Conservation (phyloP, 2,797 vertebrate genomes). For the Dicrostonyx torquatus region DNA sequence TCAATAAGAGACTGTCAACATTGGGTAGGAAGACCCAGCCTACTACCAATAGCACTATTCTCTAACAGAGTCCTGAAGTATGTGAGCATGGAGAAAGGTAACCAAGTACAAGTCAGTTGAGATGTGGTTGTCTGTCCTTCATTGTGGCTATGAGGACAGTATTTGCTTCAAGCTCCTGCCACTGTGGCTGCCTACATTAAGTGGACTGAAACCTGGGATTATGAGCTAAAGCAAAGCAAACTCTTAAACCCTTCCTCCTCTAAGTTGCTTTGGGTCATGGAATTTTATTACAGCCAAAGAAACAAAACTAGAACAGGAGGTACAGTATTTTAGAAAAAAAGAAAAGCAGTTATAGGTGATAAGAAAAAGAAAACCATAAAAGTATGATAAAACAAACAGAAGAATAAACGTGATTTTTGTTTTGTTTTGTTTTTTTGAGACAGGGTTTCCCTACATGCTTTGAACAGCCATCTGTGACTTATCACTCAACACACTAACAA, state of each 20-base stretch:
- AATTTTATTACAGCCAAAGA: not conserved
- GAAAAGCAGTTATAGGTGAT: slow-evolving; percentile 5
- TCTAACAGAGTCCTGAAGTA: not conserved
- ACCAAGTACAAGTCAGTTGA: not conserved
- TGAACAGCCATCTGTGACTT: slow-evolving; percentile 11
- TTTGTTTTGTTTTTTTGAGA: not conserved
- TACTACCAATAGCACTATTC: not conserved
- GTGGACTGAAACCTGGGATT: not conserved
- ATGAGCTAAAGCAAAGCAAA: not conserved
- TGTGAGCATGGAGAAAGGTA: not conserved
- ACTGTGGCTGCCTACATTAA: not conserved
- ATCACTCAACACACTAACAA: slow-evolving; percentile 1
- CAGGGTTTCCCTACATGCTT: not conserved
- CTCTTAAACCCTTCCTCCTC: not conserved
- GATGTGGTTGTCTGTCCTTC: not conserved
- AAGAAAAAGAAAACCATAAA: slow-evolving; percentile 39
- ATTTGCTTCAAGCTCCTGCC: not conserved
- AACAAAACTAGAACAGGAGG: not conserved
- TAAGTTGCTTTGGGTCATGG: not conserved
- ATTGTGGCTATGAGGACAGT: not conserved
- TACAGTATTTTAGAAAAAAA: not conserved
- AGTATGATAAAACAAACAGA: not conserved
- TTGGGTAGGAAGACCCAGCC: not conserved
- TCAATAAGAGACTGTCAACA: not conserved
- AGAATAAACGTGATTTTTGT: not conserved